These are phyloP conservation scores for Notiomystis cincta DNA, from an alignment of 2,113 vertebrate species.

Conservation along the genomic window DNA sequence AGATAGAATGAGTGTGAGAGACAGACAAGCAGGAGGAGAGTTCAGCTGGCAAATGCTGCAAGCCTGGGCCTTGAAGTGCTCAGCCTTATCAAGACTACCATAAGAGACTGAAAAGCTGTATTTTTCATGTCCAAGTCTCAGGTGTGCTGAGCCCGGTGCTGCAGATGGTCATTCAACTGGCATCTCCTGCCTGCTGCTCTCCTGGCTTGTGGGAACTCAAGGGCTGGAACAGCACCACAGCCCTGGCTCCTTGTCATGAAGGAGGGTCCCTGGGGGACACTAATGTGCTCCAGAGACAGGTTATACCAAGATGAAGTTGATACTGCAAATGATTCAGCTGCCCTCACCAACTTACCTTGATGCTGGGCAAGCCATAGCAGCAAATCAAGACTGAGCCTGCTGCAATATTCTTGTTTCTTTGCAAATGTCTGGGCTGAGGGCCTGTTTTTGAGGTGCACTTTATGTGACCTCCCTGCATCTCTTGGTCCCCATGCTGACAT, in stretches of 20 bases:
- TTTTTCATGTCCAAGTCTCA: background rate
- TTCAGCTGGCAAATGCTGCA: background rate
- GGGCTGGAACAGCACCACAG: background rate
- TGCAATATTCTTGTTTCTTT: background rate
- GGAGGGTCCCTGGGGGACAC: too few relatives aligned
- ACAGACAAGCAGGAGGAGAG: background rate
- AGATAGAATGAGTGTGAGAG: slow-evolving; percentile 42
- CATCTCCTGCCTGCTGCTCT: background rate
- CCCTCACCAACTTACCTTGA: background rate
- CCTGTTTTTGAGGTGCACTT: background rate
- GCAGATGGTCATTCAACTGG: background rate
- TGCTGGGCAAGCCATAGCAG: background rate
- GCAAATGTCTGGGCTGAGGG: background rate
- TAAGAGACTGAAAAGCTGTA: background rate
- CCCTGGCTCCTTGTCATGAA: background rate
- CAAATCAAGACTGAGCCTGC: background rate
- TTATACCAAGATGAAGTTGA: background rate
- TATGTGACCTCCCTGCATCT: background rate
- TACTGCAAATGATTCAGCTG: background rate
- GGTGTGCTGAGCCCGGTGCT: background rate
- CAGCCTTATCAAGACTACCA: background rate
- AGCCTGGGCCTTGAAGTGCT: background rate
- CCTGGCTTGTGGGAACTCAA: background rate
- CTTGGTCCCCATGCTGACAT: background rate
- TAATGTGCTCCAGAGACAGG: background rate